A percentile compares a stretch with the other conserved stretches of the same genome.
These are phyloP conservation scores for Vollenhovia emeryi DNA, from an alignment of 1,140 invertebrate genomes.

Conservation along the genomic window DNA sequence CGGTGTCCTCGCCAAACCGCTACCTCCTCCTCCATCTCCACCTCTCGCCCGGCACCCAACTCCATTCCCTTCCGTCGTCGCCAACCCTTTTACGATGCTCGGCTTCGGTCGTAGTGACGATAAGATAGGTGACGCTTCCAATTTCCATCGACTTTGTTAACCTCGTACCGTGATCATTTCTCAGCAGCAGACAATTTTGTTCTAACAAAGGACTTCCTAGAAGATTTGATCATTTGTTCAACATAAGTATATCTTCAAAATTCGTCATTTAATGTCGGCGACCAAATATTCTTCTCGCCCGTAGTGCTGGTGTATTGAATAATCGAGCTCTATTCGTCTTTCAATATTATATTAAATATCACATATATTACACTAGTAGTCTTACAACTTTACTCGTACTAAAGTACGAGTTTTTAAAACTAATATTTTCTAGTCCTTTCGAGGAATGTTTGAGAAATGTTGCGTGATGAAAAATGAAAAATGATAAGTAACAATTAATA, in stretches of 20 bases:
- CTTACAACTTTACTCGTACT: background rate
- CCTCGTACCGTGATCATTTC: slow-evolving; percentile 74
- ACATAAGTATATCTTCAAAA: background rate
- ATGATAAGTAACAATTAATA: background rate
- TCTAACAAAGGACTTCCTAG: slow-evolving; percentile 51
- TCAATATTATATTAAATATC: background rate
- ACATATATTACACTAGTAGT: background rate
- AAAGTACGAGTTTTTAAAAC: background rate
- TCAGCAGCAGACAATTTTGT: slow-evolving; percentile 54
- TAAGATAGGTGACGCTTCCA: slow-evolving; percentile 74
- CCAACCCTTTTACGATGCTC: slow-evolving; percentile 60
- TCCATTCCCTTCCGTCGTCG: slow-evolving; percentile 52
- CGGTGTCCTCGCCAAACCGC: slow-evolving; percentile 76
- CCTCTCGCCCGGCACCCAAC: slow-evolving; percentile 16
- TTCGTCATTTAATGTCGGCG: background rate
- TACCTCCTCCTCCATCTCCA: slow-evolving; percentile 31
- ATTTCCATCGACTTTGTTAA: slow-evolving; percentile 75
- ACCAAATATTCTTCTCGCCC: background rate
- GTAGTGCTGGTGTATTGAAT: background rate
- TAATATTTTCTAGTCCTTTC: background rate
- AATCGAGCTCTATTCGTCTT: background rate
- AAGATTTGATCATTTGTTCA: slow-evolving; percentile 40
- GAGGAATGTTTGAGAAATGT: background rate
- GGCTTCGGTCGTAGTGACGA: slow-evolving; percentile 75
- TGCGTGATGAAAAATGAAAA: background rate